Percentiles rank a stretch among this genome's conserved stretches.
Conservation (phyloP, 1,140 invertebrate species). For the Drosophila nannoptera region DNA sequence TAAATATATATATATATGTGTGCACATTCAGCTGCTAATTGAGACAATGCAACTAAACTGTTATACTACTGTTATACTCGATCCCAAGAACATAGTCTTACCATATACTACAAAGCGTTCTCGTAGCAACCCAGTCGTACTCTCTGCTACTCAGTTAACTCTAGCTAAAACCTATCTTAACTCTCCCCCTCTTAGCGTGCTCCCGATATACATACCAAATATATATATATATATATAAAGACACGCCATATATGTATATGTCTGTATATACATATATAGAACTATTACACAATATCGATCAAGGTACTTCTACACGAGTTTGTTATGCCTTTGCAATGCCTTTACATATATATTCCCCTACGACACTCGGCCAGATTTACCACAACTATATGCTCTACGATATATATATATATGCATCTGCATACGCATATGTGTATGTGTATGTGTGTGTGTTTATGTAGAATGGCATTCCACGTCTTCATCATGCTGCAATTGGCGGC, state of each 20-base stretch:
- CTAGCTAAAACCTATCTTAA: too few species aligned
- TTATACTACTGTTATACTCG: slow-evolving; percentile 33
- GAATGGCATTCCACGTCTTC: not conserved
- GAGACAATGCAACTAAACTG: slow-evolving; percentile 24
- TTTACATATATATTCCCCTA: not conserved
- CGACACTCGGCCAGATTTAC: too few species aligned
- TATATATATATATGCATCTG: too few species aligned
- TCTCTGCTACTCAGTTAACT: slow-evolving; percentile 11
- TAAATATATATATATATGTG: not conserved
- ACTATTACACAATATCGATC: slow-evolving; percentile 18
- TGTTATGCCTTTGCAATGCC: slow-evolving; percentile 12
- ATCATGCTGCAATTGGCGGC: slow-evolving; percentile 1
- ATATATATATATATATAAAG: slow-evolving; percentile 5
- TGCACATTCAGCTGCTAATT: slow-evolving; percentile 16
- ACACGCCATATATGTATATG: slow-evolving; percentile 11
- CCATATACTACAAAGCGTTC: slow-evolving; percentile 16
- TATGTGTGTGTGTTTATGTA: too few species aligned
- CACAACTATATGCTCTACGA: too few species aligned
- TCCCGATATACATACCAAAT: too few species aligned
- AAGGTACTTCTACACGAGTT: slow-evolving; percentile 10
- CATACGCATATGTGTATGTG: too few species aligned
- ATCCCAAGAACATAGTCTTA: too few species aligned
- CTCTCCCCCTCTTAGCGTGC: too few species aligned
- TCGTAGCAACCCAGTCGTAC: slow-evolving; percentile 27
- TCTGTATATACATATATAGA: slow-evolving; percentile 29